Evolutionary conservation across 1,140 invertebrate genomes (phyloP).

Genomic region (Anastatus disparis): DNA sequence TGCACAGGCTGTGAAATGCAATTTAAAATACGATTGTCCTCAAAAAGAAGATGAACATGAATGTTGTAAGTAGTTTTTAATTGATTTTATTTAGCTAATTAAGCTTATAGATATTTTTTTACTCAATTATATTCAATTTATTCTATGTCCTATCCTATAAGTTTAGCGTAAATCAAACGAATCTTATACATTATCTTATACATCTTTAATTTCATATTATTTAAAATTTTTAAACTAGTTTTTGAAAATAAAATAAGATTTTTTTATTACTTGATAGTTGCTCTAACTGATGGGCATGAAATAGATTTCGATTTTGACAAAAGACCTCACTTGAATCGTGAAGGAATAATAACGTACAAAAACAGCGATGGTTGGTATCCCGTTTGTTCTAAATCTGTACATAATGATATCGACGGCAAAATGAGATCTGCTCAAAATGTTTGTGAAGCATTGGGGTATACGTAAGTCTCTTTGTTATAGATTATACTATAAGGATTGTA

Average conservation of each 20-base stretch:
- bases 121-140: too few species aligned
- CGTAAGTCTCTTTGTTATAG: conserved; percentile 54
- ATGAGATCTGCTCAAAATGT: conserved; percentile 52
- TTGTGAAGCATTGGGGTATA: conserved; percentile 74
- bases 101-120: too few species aligned
- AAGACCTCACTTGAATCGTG: conserved; percentile 68
- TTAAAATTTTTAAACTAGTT: background rate
- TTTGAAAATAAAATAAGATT: conserved; percentile 32
- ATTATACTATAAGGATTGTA: too few species aligned
- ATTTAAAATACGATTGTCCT: conserved; percentile 71
- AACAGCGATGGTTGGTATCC: conserved; percentile 71
- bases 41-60: conserved; percentile 79
- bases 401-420: conserved; percentile 49
- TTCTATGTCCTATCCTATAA: too few species aligned
- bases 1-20: conserved; percentile 70
- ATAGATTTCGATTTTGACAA: conserved; percentile 70
- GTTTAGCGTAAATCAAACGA: too few species aligned
- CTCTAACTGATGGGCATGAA: conserved; percentile 72
- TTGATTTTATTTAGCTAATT: too few species aligned
- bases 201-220: background rate
- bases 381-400: conserved; percentile 65
- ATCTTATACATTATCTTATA: background rate
- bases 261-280: conserved; percentile 65
- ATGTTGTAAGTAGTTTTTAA: conserved; percentile 76
- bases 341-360: conserved; percentile 72